Conservation (phyloP, 2,113 vertebrate species). For the Osmerus eperlanus region DNA sequence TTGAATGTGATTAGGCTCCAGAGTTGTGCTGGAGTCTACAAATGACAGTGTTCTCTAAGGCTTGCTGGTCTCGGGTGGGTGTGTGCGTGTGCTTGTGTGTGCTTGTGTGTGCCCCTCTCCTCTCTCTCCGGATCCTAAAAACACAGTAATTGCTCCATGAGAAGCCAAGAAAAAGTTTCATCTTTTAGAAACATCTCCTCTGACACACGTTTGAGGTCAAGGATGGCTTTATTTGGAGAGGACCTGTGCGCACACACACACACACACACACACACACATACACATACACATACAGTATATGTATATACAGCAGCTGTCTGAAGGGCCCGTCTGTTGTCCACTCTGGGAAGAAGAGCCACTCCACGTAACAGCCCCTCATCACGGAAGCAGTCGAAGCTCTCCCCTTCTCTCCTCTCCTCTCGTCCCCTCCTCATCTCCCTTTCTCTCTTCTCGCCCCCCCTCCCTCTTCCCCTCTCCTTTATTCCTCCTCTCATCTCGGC, state of each 20-base stretch:
- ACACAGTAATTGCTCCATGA: no score
- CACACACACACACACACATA: neutral
- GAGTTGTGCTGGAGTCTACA: no score
- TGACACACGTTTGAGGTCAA: no score
- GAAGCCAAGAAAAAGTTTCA: no score
- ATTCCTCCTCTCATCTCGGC: neutral
- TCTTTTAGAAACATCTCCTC: no score
- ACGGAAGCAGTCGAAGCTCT: neutral
- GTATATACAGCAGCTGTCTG: neutral
- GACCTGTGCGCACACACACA: neutral
- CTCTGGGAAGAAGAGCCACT: no score
- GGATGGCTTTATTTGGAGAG: no score
- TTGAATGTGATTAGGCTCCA: neutral
- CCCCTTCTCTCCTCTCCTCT: neutral
- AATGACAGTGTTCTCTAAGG: no score
- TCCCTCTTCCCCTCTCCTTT: neutral
- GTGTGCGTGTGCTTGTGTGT: conserved; percentile 17
- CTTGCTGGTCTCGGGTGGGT: conserved; percentile 16
- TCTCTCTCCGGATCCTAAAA: no score
- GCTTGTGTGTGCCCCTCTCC: no score
- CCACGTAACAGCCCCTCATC: no score
- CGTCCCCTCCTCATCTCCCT: neutral
- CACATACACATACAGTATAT: neutral
- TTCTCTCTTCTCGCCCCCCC: neutral
- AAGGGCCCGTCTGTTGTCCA: no score